Evolutionary conservation across 2,888 invertebrate genomes (phyloP).

Genomic region (Drosophila borealis): DNA sequence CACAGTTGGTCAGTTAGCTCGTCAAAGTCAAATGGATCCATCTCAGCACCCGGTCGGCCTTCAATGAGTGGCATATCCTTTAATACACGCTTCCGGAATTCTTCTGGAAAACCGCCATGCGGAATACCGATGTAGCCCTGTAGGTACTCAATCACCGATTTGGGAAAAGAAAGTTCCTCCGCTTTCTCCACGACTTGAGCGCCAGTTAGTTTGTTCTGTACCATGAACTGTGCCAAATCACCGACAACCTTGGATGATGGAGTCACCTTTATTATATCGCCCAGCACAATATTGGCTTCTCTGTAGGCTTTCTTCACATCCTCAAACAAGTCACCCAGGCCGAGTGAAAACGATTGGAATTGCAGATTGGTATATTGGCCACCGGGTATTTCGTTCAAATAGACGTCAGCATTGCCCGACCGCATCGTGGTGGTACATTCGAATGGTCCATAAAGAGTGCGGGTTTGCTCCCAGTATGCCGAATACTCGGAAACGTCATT

Average conservation of each 20-base stretch:
- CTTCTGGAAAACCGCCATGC: conserved; percentile 98
- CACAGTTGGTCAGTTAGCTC: conserved; percentile 90
- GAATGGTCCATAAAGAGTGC: conserved; percentile 98
- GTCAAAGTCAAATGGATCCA: conserved; percentile 94
- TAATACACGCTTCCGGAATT: conserved; percentile 92
- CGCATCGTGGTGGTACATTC: conserved; percentile 99
- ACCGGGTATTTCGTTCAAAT: conserved; percentile 99
- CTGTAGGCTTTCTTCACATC: conserved; percentile 97
- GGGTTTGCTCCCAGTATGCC: conserved; percentile 99
- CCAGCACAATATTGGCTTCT: conserved; percentile 96
- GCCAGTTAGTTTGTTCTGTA: conserved; percentile 96
- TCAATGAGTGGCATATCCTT: conserved; percentile 93
- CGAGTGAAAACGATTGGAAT: conserved; percentile 99
- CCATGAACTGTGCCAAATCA: conserved; percentile 99
- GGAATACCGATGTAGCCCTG: conserved; percentile 98
- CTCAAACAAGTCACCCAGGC: conserved; percentile 98
- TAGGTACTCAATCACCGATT: conserved; percentile 98
- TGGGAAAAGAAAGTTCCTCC: conserved; percentile 98
- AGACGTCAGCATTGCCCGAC: conserved; percentile 99
- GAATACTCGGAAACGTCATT: conserved; percentile 96
- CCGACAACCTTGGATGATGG: conserved; percentile 99
- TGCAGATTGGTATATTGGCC: conserved; percentile 99
- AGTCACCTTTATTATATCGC: conserved; percentile 99
- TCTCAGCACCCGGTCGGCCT: conserved; percentile 94
- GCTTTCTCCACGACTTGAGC: conserved; percentile 94